Conservation (phyloP, 35 echinoderm and acorn worm genomes). For the Diadema setosum region DNA sequence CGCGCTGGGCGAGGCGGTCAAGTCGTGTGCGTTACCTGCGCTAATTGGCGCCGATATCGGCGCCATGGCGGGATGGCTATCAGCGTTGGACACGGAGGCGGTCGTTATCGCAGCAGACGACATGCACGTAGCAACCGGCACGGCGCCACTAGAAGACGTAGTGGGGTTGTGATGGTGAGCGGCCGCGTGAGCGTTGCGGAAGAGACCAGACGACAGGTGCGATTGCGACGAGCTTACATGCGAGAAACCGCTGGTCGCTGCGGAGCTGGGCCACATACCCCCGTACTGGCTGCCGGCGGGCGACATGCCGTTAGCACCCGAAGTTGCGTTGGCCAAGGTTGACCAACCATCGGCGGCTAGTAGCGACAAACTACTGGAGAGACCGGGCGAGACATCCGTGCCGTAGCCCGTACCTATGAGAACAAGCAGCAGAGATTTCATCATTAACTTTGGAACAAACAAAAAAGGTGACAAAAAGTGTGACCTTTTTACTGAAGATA, state of each 20-base stretch:
- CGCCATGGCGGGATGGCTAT: background rate
- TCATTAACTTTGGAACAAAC: background rate
- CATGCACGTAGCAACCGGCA: background rate
- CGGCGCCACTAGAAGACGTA: background rate
- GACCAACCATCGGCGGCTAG: conserved; percentile 4
- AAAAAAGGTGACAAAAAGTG: too few relatives aligned
- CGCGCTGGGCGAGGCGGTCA: background rate
- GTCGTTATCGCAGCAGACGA: background rate
- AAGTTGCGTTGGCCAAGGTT: background rate
- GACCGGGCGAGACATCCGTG: background rate
- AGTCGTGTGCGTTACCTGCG: background rate
- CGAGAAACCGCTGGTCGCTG: background rate
- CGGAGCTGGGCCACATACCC: background rate
- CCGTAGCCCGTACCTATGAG: background rate
- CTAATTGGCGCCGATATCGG: background rate
- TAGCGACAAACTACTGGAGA: background rate
- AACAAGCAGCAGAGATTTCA: background rate
- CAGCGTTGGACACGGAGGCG: background rate
- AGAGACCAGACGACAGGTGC: background rate
- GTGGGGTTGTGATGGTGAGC: background rate
- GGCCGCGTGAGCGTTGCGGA: background rate
- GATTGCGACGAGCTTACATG: background rate
- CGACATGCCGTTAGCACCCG: background rate
- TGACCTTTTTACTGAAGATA: too few relatives aligned
- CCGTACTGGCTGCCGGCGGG: background rate